Conservation (phyloP, 2,888 invertebrate genomes). For the Lycocerus yunnanus region DNA sequence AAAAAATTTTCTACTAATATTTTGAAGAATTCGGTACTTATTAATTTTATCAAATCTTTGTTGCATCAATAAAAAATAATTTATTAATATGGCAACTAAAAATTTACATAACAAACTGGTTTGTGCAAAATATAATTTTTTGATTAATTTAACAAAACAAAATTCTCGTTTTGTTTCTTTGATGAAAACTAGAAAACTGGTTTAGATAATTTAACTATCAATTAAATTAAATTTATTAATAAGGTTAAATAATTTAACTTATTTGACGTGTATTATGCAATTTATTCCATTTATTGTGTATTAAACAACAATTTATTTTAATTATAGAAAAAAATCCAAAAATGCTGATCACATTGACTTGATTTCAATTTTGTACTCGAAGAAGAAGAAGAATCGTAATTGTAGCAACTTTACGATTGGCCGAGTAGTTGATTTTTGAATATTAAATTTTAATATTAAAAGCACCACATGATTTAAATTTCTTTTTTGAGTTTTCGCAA, state of each 20-base stretch:
- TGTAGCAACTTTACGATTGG: too few relatives aligned
- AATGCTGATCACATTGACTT: neutral
- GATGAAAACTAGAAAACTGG: conserved; percentile 1
- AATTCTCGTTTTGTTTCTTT: neutral
- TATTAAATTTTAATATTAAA: neutral
- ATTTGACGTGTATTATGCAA: neutral
- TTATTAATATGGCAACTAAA: neutral
- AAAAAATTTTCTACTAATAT: neutral
- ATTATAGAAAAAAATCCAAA: neutral
- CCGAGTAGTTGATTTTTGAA: too few relatives aligned
- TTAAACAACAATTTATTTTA: neutral
- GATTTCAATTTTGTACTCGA: neutral
- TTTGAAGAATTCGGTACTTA: neutral
- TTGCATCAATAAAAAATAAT: neutral
- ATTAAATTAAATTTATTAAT: neutral
- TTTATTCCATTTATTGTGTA: neutral
- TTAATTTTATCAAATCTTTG: neutral
- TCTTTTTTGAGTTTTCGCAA: neutral
- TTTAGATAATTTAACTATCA: neutral
- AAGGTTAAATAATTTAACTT: neutral
- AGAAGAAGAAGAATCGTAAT: neutral
- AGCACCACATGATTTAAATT: neutral
- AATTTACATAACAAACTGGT: neutral
- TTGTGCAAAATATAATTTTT: neutral
- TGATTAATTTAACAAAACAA: conserved; percentile 1